These are phyloP conservation scores for Lepidurus arcticus DNA, from an alignment of 1,140 invertebrate genomes.

Conservation along the genomic window DNA sequence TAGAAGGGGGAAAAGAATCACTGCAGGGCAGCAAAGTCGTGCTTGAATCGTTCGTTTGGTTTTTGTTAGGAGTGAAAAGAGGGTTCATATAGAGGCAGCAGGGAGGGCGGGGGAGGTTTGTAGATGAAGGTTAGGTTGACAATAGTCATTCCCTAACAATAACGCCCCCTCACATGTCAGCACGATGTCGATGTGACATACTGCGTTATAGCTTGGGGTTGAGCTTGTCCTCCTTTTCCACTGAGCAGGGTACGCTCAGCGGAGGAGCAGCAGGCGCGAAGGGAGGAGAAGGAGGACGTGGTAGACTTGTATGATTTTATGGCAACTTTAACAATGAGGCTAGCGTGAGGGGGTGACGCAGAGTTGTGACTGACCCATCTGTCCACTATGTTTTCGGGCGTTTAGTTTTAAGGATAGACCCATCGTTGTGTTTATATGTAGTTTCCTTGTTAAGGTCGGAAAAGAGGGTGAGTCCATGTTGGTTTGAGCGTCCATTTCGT, in stretches of 20 bases:
- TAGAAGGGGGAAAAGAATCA: neutral
- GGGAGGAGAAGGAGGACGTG: too few species aligned
- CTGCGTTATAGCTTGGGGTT: neutral
- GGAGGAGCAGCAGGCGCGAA: too few species aligned
- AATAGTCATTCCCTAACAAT: neutral
- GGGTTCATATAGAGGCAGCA: neutral
- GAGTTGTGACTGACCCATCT: constrained; percentile 14
- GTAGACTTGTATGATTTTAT: neutral
- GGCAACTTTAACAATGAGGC: neutral
- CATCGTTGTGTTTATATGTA: neutral
- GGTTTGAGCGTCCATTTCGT: too few species aligned
- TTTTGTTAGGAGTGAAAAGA: neutral
- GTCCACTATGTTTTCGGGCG: neutral
- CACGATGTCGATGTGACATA: neutral
- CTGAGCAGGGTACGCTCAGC: too few species aligned
- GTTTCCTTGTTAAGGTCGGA: neutral
- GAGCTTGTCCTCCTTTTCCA: too few species aligned
- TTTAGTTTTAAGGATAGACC: neutral
- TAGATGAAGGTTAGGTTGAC: neutral
- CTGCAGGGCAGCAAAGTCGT: neutral
- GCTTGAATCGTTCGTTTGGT: neutral
- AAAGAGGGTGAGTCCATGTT: too few species aligned
- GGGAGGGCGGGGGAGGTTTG: too few species aligned
- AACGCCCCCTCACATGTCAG: neutral
- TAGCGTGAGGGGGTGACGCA: neutral